Evolutionary conservation across 2,888 invertebrate species (phyloP), one percentile per base, ranked within the genome.

Genomic region (Aphidoletes aphidimyza): DNA sequence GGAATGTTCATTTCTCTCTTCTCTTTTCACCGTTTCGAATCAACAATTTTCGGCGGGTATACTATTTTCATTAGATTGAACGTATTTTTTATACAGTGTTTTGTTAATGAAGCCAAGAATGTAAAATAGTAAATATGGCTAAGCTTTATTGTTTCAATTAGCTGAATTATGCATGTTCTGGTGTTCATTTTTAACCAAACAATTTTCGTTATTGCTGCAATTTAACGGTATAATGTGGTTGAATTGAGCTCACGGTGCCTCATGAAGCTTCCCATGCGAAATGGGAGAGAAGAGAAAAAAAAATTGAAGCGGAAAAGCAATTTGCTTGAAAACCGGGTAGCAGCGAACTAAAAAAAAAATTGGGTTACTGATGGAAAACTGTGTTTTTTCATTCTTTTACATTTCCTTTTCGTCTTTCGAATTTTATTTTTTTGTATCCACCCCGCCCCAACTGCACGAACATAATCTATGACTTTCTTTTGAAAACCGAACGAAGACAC

Each of bases 71-170:
- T 30, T 11, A 30, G 5, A 14, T 30, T 30, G 14, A 3, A 22
- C 22, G n/a, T 69, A 30, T 30, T 30, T 5, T 30, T 69, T 26
- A n/a, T 26, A 22, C 54, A 22, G 6, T 26, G 22, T 26, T 69
- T 11, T 30, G 30, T 30, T 69, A 30, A 69, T 69, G 30, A 34
- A 34, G 34, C 30, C 34, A 14, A 30, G 30, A 69, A 30, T 69
- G 34, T 69, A 30, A 69, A n/a, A 69, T 69, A 69, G 69, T 30
- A 69, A 54, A 69, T 2, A 69, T 34, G 26, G 69, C 34, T 69
- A 69, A 69, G 69, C 69, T 69, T 69, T 69, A 69, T 69, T 69
- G 69, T 69, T 69, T 34, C 26, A 69, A 69, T 69, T 69, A 14
- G 30, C 14, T 69, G 69, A 69, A 69, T 69, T 69, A 69, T 69